Base-by-base conservation (phyloP, 2,113 vertebrate species). In the Mugil cephalus region DNA sequence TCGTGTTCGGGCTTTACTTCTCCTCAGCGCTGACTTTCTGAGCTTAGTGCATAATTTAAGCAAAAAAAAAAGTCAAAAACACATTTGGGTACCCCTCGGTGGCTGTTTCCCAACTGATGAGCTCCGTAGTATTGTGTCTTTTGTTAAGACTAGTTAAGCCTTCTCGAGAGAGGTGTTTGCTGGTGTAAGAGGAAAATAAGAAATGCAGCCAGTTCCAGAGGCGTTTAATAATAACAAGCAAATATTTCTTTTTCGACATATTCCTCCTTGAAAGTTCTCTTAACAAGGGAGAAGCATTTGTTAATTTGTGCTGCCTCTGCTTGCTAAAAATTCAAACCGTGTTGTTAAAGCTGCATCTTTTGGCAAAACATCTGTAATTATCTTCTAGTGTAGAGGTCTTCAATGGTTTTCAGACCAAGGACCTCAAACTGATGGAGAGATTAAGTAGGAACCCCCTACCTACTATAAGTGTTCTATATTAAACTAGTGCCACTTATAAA, bases 101-200 rank as follows among this genome's bases (percentile, higher is more conserved):
- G 64, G 67, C 72, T 21, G 60, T 64, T 80, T 69, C 47, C 65
- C 64, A 77, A 77, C 40, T 43, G 82, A 73, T 68, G 80, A 75
- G 66, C 70, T 66, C 69, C 66, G 53, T 60, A 60, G 47, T 8
- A 10, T 19, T 48, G 43, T 45, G 53, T 66, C 43, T 87, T 30
- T 81, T 84, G 67, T 77, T 78, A 75, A 56, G 39, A 36, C 74
- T 46, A 68, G 43, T 54, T 71, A 71, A 70, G 65, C 62, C 58
- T 75, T 55, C 74, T 75, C 64, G 5, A 73, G 46, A 69, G 69
- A 70, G 34, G 17, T 15, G 65, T 69, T 67, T 45, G 15, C 6
- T 43, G 9, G 35, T 42, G 42, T 48, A 43, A 80, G 45, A 60
- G 53, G 24, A 39, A 61, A 36, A 77, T 74, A 65, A 76, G 5